Percentiles rank a stretch among this genome's conserved stretches.
phyloP scores from a whole-genome alignment of 1,140 invertebrate genomes.

The Ridgeia piscesae region DNA sequence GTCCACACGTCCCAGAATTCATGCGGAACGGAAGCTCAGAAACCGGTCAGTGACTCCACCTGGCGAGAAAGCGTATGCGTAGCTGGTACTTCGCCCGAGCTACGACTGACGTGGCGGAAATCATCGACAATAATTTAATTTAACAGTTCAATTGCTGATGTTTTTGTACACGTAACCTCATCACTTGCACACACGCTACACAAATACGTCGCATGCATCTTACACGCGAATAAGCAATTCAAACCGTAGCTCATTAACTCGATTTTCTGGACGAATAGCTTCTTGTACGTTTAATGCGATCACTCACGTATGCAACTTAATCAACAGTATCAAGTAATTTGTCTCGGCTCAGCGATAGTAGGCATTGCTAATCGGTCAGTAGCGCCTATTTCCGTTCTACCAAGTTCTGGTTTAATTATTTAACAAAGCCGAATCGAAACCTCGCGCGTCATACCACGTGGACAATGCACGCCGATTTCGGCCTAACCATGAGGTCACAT shows the following conservation, averaged over 20 bases:
- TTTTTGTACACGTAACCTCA: not conserved
- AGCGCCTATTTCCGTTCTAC: not conserved
- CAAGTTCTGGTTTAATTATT: not conserved
- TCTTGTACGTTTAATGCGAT: slow-evolving; percentile 7
- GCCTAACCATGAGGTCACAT: not conserved
- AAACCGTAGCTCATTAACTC: not conserved
- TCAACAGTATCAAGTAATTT: not conserved
- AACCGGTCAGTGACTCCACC: not conserved
- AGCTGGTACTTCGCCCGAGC: not conserved
- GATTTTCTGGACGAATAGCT: not conserved
- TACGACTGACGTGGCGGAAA: not conserved
- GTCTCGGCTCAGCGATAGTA: not conserved
- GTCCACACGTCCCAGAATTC: not conserved
- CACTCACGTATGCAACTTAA: not conserved
- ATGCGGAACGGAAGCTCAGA: not conserved
- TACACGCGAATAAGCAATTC: not conserved
- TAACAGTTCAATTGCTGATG: not conserved
- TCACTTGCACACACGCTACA: not conserved
- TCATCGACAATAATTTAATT: not conserved
- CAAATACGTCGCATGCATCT: not conserved
- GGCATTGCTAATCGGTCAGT: not conserved
- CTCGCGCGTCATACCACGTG: not conserved
- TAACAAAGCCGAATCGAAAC: not conserved
- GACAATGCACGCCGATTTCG: not conserved
- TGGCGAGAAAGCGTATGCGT: not conserved